These are phyloP conservation scores for Sebastes minor DNA, from an alignment of 2,797 vertebrate genomes.

Conservation along the genomic window DNA sequence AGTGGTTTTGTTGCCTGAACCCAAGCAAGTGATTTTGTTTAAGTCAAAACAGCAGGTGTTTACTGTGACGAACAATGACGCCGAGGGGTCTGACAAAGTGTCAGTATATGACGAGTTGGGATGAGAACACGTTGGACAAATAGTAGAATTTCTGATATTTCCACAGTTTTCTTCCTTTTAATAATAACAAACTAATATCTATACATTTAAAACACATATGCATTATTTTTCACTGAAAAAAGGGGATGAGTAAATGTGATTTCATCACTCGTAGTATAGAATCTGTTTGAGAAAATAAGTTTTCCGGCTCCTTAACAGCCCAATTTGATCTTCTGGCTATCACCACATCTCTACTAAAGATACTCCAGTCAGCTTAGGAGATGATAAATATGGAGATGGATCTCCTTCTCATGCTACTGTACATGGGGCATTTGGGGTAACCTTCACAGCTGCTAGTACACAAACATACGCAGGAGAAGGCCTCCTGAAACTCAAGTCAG, in stretches of 20 bases:
- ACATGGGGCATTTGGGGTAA: conserved; percentile 1
- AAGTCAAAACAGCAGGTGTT: too few species aligned
- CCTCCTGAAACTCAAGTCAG: conserved; percentile 17
- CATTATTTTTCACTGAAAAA: neutral
- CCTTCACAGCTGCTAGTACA: neutral
- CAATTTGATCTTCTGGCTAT: neutral
- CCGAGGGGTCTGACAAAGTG: too few species aligned
- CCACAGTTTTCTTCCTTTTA: neutral
- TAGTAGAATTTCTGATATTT: neutral
- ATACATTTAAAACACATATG: neutral
- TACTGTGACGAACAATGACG: too few species aligned
- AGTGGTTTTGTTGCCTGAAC: too few species aligned
- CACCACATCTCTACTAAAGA: conserved; percentile 1
- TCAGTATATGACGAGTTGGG: too few species aligned
- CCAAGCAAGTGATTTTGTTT: too few species aligned
- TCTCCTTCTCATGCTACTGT: neutral
- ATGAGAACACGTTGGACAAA: neutral
- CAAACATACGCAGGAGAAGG: neutral
- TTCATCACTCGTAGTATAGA: neutral
- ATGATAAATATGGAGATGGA: neutral
- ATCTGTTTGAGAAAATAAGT: neutral
- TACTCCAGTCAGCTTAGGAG: neutral
- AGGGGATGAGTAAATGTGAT: neutral
- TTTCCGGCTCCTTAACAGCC: neutral
- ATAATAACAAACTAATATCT: neutral